These are phyloP conservation scores for Dysmachus trigonus DNA, from an alignment of 2,888 invertebrate species.

Conservation along the genomic window DNA sequence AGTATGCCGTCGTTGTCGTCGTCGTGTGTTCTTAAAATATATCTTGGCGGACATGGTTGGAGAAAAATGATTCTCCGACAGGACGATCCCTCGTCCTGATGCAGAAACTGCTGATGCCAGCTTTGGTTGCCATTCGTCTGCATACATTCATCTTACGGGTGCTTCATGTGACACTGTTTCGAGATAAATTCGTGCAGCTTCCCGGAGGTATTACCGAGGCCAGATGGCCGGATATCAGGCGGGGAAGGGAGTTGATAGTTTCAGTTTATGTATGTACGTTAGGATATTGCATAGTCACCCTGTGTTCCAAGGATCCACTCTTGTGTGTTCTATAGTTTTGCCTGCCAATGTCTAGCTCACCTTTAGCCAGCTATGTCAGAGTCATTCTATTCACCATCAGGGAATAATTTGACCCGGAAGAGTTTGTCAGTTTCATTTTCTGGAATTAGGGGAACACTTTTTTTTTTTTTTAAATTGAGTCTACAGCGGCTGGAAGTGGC, in stretches of 20 bases:
- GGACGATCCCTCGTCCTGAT: background rate
- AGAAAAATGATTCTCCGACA: slow-evolving; percentile 1
- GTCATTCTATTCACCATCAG: background rate
- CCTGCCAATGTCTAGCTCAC: background rate
- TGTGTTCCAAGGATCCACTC: background rate
- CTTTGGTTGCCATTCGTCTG: slow-evolving; percentile 3
- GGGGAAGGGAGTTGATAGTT: background rate
- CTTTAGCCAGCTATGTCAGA: background rate
- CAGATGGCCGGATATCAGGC: slow-evolving; percentile 28
- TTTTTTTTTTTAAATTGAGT: background rate
- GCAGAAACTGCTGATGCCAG: slow-evolving; percentile 18
- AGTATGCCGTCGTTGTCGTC: background rate
- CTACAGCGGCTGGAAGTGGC: background rate
- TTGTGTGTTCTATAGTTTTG: background rate
- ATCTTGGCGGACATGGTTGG: background rate
- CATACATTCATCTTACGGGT: slow-evolving; percentile 32
- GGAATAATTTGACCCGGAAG: background rate
- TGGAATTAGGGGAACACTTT: background rate
- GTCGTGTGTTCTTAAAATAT: slow-evolving; percentile 19
- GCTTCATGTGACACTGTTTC: slow-evolving; percentile 23
- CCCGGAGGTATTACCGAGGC: background rate
- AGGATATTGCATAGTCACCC: background rate
- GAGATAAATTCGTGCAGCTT: slow-evolving; percentile 35
- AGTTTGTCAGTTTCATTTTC: slow-evolving; percentile 4
- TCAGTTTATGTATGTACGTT: slow-evolving; percentile 3